These are phyloP conservation scores for Axinella damicornis DNA, from an alignment of 37 sponge, comb jelly and placozoan species.

Conservation along the genomic window DNA sequence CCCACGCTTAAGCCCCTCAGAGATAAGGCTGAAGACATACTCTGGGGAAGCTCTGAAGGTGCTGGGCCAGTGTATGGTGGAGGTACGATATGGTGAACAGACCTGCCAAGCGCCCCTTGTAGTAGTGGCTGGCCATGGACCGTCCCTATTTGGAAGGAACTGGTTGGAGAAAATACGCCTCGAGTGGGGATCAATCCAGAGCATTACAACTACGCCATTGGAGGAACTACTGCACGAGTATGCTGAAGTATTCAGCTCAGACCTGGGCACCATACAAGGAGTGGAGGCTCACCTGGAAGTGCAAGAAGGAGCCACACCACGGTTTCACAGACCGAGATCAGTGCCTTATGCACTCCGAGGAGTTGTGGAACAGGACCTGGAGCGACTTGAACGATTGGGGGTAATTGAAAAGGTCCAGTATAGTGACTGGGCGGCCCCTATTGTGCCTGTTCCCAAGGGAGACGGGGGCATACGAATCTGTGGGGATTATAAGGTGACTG, in stretches of 20 bases:
- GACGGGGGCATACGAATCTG: constrained; percentile 43
- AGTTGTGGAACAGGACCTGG: constrained; percentile 11
- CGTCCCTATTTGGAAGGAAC: constrained; percentile 1
- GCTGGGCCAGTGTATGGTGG: neutral
- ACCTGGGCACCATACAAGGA: neutral
- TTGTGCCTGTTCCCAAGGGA: constrained; percentile 49
- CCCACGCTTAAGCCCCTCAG: neutral
- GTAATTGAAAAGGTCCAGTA: constrained; percentile 20
- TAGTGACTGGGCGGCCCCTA: constrained; percentile 71
- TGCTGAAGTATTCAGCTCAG: neutral
- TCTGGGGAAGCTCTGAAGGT: constrained; percentile 4
- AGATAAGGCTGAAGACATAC: constrained; percentile 13
- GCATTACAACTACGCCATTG: neutral
- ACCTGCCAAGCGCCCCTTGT: neutral
- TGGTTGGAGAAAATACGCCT: neutral
- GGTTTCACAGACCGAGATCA: constrained; percentile 10
- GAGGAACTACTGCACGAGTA: neutral
- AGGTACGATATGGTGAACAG: constrained; percentile 20
- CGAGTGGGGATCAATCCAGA: neutral
- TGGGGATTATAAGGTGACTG: constrained; percentile 46
- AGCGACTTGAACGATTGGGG: constrained; percentile 20
- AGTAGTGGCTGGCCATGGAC: constrained; percentile 14
- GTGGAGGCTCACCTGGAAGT: constrained; percentile 20
- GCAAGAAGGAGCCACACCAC: constrained; percentile 2
- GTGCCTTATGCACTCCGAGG: constrained; percentile 34